Evolutionary conservation across 2,797 vertebrate genomes (phyloP).

Genomic region (Heterohyrax brucei): DNA sequence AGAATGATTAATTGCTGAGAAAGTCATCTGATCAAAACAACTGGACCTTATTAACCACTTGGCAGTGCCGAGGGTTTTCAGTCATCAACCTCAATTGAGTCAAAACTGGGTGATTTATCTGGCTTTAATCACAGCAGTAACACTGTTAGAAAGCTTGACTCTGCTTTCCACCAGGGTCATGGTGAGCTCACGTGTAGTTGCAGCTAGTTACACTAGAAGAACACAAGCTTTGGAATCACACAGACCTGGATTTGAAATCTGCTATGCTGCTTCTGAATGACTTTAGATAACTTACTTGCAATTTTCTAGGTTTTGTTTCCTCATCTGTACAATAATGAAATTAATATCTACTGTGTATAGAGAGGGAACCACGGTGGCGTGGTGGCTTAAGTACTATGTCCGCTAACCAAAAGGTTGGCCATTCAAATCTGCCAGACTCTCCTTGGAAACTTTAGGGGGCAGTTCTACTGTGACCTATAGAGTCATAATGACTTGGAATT

Average conservation of each 20-base stretch:
- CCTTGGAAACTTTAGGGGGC: no score
- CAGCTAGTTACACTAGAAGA: background rate
- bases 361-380: background rate
- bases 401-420: no score
- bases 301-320: slow-evolving; percentile 15
- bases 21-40: slow-evolving; percentile 65
- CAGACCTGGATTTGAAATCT: slow-evolving; percentile 3
- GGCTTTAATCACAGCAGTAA: slow-evolving; percentile 46
- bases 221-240: background rate
- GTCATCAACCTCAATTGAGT: slow-evolving; percentile 54
- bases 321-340: slow-evolving; percentile 32
- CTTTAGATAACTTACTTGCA: slow-evolving; percentile 8
- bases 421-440: no score
- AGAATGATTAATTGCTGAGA: slow-evolving; percentile 68
- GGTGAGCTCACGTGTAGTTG: background rate
- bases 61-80: background rate
- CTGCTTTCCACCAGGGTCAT: background rate
- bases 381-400: no score
- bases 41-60: slow-evolving; percentile 51
- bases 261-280: background rate
- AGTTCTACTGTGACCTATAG: no score
- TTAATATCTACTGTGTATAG: background rate
- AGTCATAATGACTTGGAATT: no score
- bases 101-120: slow-evolving; percentile 58
- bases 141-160: slow-evolving; percentile 34